Base-by-base conservation (phyloP, 2,797 vertebrate species). In the Sebastes variabilis region DNA sequence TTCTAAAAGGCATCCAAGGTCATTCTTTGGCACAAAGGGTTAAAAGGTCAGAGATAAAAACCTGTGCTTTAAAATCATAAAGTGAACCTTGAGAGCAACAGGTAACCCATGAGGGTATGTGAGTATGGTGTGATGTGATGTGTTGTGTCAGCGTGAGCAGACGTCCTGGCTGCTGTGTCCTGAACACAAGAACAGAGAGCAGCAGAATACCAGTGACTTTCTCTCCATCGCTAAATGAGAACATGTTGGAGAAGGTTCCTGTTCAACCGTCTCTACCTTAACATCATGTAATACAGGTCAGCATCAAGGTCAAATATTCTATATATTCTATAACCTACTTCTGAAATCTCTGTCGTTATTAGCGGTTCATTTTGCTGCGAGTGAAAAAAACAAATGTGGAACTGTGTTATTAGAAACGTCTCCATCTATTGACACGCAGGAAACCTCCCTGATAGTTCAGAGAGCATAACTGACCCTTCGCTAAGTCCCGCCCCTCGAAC, bases 111-210 rank as follows among this genome's bases (percentile, higher is more conserved):
- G 71, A 79, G 76, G 65, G 84, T 30, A 62, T 34, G 61, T 25
- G 76, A 84, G 67, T 78, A 1, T 6, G 71, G 22, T 66, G 46
- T 87, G 89, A 88, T 72, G 75, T 77, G 80, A 88, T 88, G 29
- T 30, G 55, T 34, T 88, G 65, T 88, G 86, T 84, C 88, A 89
- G 82, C 72, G 8, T n/a, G 42, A 81, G 67, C 72, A 77, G 83
- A 79, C 36, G 46, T 36, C 42, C 59, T 9, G 4, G 30, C 72
- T 61, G 65, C 69, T 8, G 36, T 8, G 38, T 60, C 71, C 71
- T 52, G 27, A 58, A 66, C 66, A 72, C 13, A 13, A 46, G 55
- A 79, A 49, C 3, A 59, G 16, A 16, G 30, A 70, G 62, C 55
- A 55, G 66, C 5, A 16, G 56, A 49, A 61, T 6, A 49, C 16